Evolutionary conservation across 2,797 vertebrate genomes (phyloP), one percentile per base, ranked within the genome.

Genomic region (Cichlasoma orientale): DNA sequence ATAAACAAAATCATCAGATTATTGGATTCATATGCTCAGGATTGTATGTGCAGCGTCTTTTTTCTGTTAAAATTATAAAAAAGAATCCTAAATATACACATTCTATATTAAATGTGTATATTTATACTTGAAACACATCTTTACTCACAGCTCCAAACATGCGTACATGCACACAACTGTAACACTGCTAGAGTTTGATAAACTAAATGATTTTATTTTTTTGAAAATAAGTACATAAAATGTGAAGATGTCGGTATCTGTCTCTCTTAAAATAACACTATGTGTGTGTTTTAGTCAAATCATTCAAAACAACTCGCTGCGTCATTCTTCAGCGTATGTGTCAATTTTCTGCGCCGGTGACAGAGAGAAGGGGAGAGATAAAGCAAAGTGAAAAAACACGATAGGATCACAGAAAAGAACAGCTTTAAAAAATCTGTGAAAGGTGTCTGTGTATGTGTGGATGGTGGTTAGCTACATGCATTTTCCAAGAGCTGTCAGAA

Each of bases 1-100:
- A n/a, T 1, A 2, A n/a, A 52, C 50, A 52, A 52, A 56, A 74
- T 44, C 56, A 63, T 71, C 12, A 53, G 59, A 80, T 78, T 75
- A 56, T 63, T 63, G 53, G 19, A 66, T 59, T 59, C 19, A 36
- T 33, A 10, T 58, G 56, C 56, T 58, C 29, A 57, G 5, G 5
- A 36, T 19, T 27, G 0, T 19, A 29, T 47, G 44, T 47, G 5
- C 14, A 6, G 14, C 16, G 18, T 7, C 16, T 47, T 47, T 38
- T 33, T 33, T 36, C 38, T 19, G 23, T 21, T 44, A 66, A 63
- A 0, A 27, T 0, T 44, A 63, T 44, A 25, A 18, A 25, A 18
- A 44, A 25, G 13, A 44, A 21, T 9, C 0, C 21, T 44, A 4
- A 11, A 66, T 44, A 27, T 18, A 12, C 38, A 47, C 14, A 27